phyloP scores from a whole-genome alignment of 2,113 vertebrate species.

The Planiliza haematocheilus region DNA sequence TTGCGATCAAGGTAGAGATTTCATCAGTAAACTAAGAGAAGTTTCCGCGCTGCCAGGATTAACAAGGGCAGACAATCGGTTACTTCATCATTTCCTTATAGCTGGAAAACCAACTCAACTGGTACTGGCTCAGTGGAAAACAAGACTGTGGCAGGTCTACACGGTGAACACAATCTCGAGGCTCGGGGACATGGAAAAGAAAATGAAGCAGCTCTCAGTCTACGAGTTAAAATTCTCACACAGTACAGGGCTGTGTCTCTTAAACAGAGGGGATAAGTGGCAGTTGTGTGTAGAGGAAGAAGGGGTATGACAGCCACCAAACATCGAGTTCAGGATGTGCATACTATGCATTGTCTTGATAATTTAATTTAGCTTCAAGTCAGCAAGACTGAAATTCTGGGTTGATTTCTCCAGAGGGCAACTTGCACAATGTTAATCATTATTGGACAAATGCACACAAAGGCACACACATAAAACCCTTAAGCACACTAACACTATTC shows the following conservation, averaged over 20 bases:
- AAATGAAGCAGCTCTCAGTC: slow-evolving; percentile 1
- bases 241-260: slow-evolving; percentile 2
- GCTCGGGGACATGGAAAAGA: background rate
- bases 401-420: slow-evolving; percentile 63
- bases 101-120: slow-evolving; percentile 30
- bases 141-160: background rate
- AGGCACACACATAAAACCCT: slow-evolving; percentile 10
- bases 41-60: background rate
- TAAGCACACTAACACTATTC: background rate
- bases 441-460: slow-evolving; percentile 33
- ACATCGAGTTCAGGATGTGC: slow-evolving; percentile 42
- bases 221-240: background rate
- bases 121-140: slow-evolving; percentile 2
- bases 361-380: slow-evolving; percentile 67
- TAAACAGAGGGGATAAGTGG: slow-evolving; percentile 2
- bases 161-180: background rate
- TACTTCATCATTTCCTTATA: slow-evolving; percentile 1
- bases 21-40: background rate
- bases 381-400: slow-evolving; percentile 62
- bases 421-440: slow-evolving; percentile 58
- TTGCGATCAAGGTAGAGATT: background rate
- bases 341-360: slow-evolving; percentile 39
- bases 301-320: slow-evolving; percentile 18
- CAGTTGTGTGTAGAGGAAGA: slow-evolving; percentile 24
- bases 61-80: background rate